Base-by-base conservation (phyloP, 2,888 invertebrate genomes). In the Harpagoxenus sublaevis region DNA sequence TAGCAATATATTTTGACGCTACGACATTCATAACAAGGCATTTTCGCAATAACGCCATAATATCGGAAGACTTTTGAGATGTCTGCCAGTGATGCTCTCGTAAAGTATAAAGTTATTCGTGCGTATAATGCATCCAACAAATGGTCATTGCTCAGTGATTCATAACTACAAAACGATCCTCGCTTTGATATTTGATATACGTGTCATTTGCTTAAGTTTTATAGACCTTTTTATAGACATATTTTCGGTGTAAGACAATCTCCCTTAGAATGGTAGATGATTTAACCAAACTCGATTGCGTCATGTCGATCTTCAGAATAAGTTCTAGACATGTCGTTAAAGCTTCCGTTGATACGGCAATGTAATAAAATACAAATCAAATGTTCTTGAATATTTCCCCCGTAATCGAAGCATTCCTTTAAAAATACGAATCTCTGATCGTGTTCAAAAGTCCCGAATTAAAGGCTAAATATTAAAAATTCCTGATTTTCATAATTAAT, bases 81-180 rank as follows among this genome's bases (percentile, higher is more conserved):
- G 28, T 57, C 57, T 70, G 68, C 45, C 55, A 78, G 45, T 12
- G 31, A 31, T 31, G n/a, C 2, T 57, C 55, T 70, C 57, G 10
- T 78, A 78, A 78, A 68, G n/a, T 31, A 23, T 23, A 23, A 23
- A 31, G 42, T 55, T 78, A 23, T 5, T 51, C 63, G 9, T 31
- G 23, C 3, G 39, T 18, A 35, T 39, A 66, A 65, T 66, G 31
- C 45, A 15, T 45, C 18, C 45, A 48, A 79, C 57, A 70, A 79
- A 79, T 57, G 15, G 35, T 48, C 70, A 45, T 15, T 60, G 70
- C 35, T 70, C n/a, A 15, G 8, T 57, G 3, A 57, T 23, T 68
- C 57, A 68, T 5, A 23, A 78, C 15, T 35, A 18, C 48, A 31
- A 45, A 70, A 60, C 15, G 23, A 2, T 55, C 18, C 53, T 28